A percentile compares a stretch with the other conserved stretches of the same genome.
phyloP scores from a whole-genome alignment of 2,797 vertebrate species.

The Myiotriccus ornatus region DNA sequence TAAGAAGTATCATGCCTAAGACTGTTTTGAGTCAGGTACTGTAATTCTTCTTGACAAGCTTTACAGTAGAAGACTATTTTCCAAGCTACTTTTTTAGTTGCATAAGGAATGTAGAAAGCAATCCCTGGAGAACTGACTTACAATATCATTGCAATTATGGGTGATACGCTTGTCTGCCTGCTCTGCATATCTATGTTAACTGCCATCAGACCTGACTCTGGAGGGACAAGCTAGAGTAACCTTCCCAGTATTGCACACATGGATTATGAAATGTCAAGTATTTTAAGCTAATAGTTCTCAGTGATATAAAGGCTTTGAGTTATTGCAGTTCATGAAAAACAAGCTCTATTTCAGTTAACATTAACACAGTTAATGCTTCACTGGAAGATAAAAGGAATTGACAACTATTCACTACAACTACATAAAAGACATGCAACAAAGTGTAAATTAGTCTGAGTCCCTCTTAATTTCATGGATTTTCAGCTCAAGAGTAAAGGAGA shows the following conservation, averaged over 20 bases:
- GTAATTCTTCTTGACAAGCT: not conserved
- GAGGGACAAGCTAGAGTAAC: not conserved
- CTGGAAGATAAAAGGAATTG: not conserved
- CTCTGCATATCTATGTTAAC: not conserved
- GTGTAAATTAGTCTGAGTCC: not conserved
- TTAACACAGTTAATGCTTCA: not conserved
- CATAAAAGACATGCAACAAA: not conserved
- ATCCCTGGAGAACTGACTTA: not conserved
- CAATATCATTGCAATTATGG: not conserved
- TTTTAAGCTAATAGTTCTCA: not conserved
- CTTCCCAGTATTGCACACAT: not conserved
- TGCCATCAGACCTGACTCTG: not conserved
- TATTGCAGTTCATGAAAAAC: not conserved
- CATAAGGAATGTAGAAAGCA: not conserved
- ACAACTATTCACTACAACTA: not conserved
- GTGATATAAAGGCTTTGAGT: not conserved
- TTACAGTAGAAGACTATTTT: not conserved
- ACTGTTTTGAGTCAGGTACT: not conserved
- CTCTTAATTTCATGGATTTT: not conserved
- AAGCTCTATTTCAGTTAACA: not conserved
- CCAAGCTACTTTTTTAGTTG: not conserved
- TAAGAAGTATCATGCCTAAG: not conserved
- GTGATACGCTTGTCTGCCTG: not conserved
- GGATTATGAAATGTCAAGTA: not conserved
- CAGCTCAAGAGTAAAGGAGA: not conserved